phyloP scores from a whole-genome alignment of 2,888 invertebrate species.

The Apamea epomidion region DNA sequence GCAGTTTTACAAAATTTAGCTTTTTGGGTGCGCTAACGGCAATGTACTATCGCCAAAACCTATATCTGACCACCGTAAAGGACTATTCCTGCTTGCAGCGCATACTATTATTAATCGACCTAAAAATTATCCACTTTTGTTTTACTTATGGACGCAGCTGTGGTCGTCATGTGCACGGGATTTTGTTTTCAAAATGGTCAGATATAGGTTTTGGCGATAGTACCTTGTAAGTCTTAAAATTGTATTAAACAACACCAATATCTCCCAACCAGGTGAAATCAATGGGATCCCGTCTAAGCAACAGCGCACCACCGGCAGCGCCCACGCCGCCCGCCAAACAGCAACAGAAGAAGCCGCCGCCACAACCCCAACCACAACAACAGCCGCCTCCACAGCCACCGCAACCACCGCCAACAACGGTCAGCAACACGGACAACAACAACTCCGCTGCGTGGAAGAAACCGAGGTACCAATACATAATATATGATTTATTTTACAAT shows the following conservation, averaged over 20 bases:
- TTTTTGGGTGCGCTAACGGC: neutral
- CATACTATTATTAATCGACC: too few species aligned
- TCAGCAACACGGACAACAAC: constrained; percentile 74
- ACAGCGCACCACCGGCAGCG: constrained; percentile 89
- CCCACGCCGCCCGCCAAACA: constrained; percentile 70
- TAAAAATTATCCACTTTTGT: too few species aligned
- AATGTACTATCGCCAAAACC: too few species aligned
- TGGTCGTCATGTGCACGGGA: too few species aligned
- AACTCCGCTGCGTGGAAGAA: constrained; percentile 86
- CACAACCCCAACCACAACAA: constrained; percentile 67
- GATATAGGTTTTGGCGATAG: too few species aligned
- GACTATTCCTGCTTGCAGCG: too few species aligned
- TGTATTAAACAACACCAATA: neutral
- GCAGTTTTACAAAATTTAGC: neutral
- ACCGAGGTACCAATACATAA: constrained; percentile 79
- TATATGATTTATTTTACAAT: neutral
- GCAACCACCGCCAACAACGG: constrained; percentile 65
- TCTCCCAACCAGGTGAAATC: constrained; percentile 88
- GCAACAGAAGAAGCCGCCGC: constrained; percentile 53
- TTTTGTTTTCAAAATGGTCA: too few species aligned
- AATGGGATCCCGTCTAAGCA: constrained; percentile 88
- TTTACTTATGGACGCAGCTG: too few species aligned
- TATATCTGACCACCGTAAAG: too few species aligned
- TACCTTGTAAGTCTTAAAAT: neutral
- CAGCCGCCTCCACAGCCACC: constrained; percentile 37